A percentile compares a stretch with the other conserved stretches of the same genome.
Conservation (phyloP, 2,797 vertebrate genomes). For the Florisuga fusca region DNA sequence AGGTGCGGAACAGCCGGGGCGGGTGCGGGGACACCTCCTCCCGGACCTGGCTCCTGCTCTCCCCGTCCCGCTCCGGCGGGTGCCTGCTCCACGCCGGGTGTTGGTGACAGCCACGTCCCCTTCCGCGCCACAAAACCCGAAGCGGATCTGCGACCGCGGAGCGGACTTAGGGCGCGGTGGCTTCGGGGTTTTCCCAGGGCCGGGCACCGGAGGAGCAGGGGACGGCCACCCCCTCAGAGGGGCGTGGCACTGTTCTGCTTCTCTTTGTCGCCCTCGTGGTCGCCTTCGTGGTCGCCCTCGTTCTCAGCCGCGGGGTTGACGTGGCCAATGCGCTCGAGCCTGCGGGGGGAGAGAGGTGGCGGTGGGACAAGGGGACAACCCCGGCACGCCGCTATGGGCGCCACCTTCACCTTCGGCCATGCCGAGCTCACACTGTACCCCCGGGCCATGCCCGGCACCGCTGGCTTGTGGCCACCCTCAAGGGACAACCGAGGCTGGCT, state of each 20-base stretch:
- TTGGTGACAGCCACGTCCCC: not conserved
- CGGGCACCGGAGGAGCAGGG: too few relatives aligned
- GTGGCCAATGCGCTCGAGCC: not conserved
- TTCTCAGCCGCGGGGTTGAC: not conserved
- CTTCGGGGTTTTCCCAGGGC: rapidly evolving
- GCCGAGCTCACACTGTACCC: not conserved
- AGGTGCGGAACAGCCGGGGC: too few relatives aligned
- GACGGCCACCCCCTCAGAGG: not conserved
- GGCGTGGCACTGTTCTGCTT: not conserved
- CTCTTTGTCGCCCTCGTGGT: not conserved
- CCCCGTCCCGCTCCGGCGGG: not conserved
- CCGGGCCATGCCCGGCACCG: not conserved
- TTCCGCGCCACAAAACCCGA: not conserved
- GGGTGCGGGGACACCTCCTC: not conserved
- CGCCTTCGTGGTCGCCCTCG: not conserved
- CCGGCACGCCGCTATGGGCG: too few relatives aligned
- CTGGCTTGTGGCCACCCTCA: rapidly evolving
- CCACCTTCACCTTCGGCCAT: too few relatives aligned
- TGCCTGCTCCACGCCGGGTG: rapidly evolving
- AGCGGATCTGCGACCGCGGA: rapidly evolving
- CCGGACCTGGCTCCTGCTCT: not conserved
- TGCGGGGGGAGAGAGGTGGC: too few relatives aligned
- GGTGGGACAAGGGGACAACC: too few relatives aligned
- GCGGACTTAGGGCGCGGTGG: not conserved
- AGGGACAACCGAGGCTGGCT: not conserved